phyloP scores from a whole-genome alignment of 2,888 invertebrate genomes.

The Miltochrista miniata region DNA sequence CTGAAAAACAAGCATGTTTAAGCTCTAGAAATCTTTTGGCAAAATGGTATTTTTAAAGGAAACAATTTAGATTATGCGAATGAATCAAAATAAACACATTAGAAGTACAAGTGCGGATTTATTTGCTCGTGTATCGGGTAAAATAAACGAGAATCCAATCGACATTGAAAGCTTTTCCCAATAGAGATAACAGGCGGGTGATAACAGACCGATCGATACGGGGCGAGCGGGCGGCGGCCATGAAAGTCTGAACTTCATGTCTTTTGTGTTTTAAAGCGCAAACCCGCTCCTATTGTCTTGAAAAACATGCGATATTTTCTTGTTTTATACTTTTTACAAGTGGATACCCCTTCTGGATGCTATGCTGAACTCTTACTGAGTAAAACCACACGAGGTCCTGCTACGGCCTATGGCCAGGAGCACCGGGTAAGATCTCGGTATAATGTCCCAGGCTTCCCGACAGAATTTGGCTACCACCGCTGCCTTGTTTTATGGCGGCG shows the following conservation, averaged over 20 bases:
- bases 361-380: too few species aligned
- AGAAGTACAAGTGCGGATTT: background rate
- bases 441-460: too few species aligned
- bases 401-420: too few species aligned
- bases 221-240: background rate
- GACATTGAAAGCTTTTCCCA: slow-evolving; percentile 38
- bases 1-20: too few species aligned
- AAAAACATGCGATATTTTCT: too few species aligned
- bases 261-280: background rate
- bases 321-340: too few species aligned
- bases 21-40: background rate
- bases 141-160: slow-evolving; percentile 24
- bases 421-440: too few species aligned
- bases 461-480: too few species aligned
- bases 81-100: background rate
- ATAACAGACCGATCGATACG: slow-evolving; percentile 30
- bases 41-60: background rate
- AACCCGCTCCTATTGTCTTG: too few species aligned
- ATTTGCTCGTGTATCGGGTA: slow-evolving; percentile 4
- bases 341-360: too few species aligned
- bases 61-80: background rate
- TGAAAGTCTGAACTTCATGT: background rate
- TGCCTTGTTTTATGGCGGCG: too few species aligned
- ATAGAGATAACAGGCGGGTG: slow-evolving; percentile 28
- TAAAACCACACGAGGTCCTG: too few species aligned